Conservation (phyloP, 1,140 invertebrate genomes). For the Leptestheria dahalacensis region DNA sequence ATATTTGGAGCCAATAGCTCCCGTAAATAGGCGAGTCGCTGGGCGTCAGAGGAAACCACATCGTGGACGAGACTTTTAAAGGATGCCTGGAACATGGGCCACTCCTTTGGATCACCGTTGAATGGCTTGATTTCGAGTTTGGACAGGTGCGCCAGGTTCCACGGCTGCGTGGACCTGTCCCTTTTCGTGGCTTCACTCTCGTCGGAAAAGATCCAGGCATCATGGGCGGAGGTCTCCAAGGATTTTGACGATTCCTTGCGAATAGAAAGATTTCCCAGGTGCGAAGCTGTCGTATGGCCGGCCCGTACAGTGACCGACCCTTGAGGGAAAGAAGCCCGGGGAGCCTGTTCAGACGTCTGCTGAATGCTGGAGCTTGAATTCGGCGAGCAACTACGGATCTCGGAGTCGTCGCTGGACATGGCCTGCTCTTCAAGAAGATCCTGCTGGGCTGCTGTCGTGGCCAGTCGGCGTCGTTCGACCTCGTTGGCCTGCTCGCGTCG, state of each 20-base stretch:
- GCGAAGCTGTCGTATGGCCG: too few species aligned
- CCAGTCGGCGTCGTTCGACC: too few species aligned
- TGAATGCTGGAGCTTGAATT: neutral
- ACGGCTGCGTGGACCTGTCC: neutral
- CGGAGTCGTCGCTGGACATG: neutral
- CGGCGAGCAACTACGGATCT: neutral
- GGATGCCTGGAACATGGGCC: neutral
- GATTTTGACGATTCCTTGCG: too few species aligned
- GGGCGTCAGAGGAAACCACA: neutral
- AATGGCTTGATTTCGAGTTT: neutral
- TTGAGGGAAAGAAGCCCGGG: neutral
- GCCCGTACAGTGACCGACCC: too few species aligned
- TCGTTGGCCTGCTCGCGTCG: too few species aligned
- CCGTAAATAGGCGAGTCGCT: neutral
- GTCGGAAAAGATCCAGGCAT: neutral
- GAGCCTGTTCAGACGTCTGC: neutral
- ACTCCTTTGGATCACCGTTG: conserved; percentile 1
- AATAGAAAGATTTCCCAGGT: too few species aligned
- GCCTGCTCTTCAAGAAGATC: neutral
- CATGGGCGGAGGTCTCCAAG: neutral
- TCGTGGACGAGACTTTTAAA: neutral
- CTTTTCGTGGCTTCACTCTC: neutral
- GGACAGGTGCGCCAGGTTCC: too few species aligned
- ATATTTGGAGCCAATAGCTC: neutral
- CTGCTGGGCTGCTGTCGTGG: neutral